Conservation (phyloP, 2,113 vertebrate species). For the Cochlearius cochlearius region DNA sequence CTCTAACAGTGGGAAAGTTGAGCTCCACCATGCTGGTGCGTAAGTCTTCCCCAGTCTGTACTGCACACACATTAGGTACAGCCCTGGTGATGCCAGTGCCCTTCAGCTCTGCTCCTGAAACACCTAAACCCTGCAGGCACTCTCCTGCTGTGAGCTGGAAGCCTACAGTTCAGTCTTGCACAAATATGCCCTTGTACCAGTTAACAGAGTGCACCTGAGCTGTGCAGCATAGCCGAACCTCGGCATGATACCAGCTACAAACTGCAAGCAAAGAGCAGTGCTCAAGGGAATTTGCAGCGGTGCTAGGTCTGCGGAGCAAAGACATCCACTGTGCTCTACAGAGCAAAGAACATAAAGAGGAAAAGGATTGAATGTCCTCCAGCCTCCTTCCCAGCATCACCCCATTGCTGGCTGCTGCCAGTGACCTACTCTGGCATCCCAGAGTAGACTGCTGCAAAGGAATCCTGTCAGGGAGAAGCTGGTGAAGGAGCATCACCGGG, state of each 20-base stretch:
- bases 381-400: not conserved
- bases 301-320: not conserved
- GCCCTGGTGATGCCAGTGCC: not conserved
- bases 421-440: not conserved
- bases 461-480: not conserved
- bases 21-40: not conserved
- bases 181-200: not conserved
- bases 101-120: not conserved
- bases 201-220: not conserved
- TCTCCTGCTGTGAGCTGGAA: not conserved
- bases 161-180: not conserved
- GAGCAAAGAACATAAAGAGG: not conserved
- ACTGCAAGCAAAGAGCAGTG: not conserved
- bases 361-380: not conserved
- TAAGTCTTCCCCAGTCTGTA: not conserved
- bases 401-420: not conserved
- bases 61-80: fast-evolving
- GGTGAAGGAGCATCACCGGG: not conserved
- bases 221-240: not conserved
- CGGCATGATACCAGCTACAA: not conserved
- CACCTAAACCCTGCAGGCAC: not conserved
- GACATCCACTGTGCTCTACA: too few species aligned
- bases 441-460: not conserved
- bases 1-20: not conserved
- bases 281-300: not conserved